Percentiles rank a stretch among this genome's conserved stretches.
Conservation (phyloP, 2,113 vertebrate species). For the Ammospiza nelsoni region DNA sequence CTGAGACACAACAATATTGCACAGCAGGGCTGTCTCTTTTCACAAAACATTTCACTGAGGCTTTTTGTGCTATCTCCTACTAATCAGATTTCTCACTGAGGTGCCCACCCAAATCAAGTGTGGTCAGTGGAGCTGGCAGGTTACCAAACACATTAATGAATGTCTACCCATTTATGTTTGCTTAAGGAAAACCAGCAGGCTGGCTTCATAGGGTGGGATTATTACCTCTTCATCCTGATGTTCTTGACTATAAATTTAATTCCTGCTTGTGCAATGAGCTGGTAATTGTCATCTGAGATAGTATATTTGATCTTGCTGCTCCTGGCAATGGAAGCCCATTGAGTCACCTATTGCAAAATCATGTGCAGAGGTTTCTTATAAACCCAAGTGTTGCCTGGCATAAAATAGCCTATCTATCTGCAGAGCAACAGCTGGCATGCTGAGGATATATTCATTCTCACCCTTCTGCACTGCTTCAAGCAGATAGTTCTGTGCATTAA, state of each 20-base stretch:
- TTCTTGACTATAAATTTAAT: constrained; percentile 23
- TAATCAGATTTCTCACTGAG: constrained; percentile 41
- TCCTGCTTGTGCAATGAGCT: neutral
- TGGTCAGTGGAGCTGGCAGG: constrained; percentile 17
- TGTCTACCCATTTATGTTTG: constrained; percentile 30
- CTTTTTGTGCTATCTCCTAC: constrained; percentile 9
- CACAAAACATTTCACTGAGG: constrained; percentile 2
- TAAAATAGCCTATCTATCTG: neutral
- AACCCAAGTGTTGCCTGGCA: neutral
- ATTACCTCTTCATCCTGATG: constrained; percentile 24
- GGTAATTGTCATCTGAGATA: constrained; percentile 17
- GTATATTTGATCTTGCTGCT: constrained; percentile 22
- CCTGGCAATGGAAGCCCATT: constrained; percentile 38
- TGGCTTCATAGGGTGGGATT: neutral
- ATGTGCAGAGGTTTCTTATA: neutral
- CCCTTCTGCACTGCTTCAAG: constrained; percentile 25
- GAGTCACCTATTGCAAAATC: neutral
- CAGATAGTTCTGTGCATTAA: neutral
- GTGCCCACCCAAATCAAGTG: constrained; percentile 10
- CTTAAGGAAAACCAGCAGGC: neutral
- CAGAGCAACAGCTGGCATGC: constrained; percentile 28
- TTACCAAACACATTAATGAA: constrained; percentile 19
- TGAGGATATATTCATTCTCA: neutral
- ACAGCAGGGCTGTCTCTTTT: constrained; percentile 26
- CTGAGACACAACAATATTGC: constrained; percentile 24